These are phyloP conservation scores for Palythoa grandiflora DNA, from an alignment of 92 coral and sea anemone genomes.

Conservation along the genomic window DNA sequence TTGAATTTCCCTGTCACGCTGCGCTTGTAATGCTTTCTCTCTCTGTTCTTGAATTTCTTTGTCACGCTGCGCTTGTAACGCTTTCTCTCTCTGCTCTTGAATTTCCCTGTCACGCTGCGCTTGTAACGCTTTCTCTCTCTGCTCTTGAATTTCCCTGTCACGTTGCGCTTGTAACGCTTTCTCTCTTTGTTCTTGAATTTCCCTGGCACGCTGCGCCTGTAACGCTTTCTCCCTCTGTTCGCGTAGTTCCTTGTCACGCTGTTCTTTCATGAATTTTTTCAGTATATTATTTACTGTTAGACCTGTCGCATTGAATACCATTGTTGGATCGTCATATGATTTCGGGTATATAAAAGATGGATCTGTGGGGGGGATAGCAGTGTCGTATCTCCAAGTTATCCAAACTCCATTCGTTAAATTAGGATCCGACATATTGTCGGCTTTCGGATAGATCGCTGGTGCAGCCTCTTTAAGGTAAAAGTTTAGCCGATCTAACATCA, in stretches of 20 bases:
- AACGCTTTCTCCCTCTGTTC: conserved; percentile 33
- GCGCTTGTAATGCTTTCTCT: conserved; percentile 47
- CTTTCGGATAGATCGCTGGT: conserved; percentile 81
- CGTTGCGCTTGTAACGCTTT: conserved; percentile 46
- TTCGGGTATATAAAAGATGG: conserved; percentile 84
- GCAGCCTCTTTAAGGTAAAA: conserved; percentile 74
- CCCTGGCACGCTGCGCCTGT: conserved; percentile 23
- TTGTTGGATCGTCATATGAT: conserved; percentile 85
- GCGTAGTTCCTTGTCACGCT: conserved; percentile 32
- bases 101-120: background rate
- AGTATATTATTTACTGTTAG: conserved; percentile 60
- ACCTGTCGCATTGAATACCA: conserved; percentile 66
- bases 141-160: conserved; percentile 11
- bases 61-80: conserved; percentile 31
- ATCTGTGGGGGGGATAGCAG: conserved; percentile 78
- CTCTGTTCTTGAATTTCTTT: conserved; percentile 54
- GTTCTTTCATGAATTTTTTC: conserved; percentile 81
- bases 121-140: conserved; percentile 18
- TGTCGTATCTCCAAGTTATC: conserved; percentile 88
- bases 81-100: conserved; percentile 16
- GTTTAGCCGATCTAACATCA: conserved; percentile 90
- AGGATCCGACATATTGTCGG: conserved; percentile 88
- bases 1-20: conserved; percentile 22
- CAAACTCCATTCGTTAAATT: conserved; percentile 93
- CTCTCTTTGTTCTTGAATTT: conserved; percentile 57